Percentiles rank a stretch among this genome's conserved stretches.
Conservation (phyloP, 1,140 invertebrate genomes). For the Penaeus indicus region DNA sequence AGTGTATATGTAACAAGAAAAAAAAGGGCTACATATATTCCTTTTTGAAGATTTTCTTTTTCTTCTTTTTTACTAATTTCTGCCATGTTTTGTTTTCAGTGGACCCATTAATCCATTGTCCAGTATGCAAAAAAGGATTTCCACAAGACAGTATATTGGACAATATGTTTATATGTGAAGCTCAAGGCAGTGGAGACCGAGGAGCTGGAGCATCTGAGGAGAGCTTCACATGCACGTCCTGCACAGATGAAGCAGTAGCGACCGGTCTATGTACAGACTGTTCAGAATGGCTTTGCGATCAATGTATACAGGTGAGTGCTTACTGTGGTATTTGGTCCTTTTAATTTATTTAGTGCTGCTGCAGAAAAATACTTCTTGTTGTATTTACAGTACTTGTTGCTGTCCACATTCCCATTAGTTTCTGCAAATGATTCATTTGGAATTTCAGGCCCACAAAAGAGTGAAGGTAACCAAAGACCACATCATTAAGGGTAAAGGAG, state of each 20-base stretch:
- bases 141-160: slow-evolving; percentile 78
- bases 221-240: slow-evolving; percentile 85
- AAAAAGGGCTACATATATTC: no score
- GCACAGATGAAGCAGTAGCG: slow-evolving; percentile 84
- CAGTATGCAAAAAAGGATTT: slow-evolving; percentile 77
- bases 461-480: slow-evolving; percentile 94
- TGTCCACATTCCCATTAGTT: no score
- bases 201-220: slow-evolving; percentile 68
- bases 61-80: not conserved
- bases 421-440: no score
- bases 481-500: slow-evolving; percentile 86
- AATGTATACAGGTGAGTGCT: slow-evolving; percentile 80
- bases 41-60: no score
- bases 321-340: no score
- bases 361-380: no score
- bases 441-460: slow-evolving; percentile 76
- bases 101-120: slow-evolving; percentile 71
- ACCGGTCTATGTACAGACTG: slow-evolving; percentile 91
- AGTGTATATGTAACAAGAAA: no score
- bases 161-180: slow-evolving; percentile 81
- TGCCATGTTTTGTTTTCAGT: slow-evolving; percentile 41
- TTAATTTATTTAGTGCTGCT: no score
- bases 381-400: no score
- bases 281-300: slow-evolving; percentile 90
- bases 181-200: slow-evolving; percentile 70